These are phyloP conservation scores for Pangasius larnaudii DNA, from an alignment of 2,797 vertebrate species.

Conservation along the genomic window DNA sequence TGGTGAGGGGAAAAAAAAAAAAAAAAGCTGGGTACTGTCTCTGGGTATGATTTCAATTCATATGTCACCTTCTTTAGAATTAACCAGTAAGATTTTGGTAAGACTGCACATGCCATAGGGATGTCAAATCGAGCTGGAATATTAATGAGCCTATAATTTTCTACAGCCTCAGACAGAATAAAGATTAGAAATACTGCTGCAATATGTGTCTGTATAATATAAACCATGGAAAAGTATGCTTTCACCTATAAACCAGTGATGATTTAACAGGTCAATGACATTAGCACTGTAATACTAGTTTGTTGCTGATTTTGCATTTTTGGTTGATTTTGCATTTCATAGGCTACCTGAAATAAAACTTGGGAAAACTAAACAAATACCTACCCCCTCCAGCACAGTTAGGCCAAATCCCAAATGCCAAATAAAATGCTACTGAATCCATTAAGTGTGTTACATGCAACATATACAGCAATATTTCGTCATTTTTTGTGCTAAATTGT, in stretches of 20 bases:
- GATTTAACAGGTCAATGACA: background rate
- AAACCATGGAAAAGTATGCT: background rate
- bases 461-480: background rate
- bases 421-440: background rate
- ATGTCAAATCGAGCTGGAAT: background rate
- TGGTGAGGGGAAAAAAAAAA: conserved; percentile 15
- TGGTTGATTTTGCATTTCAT: background rate
- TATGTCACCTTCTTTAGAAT: conserved; percentile 15
- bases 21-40: conserved; percentile 23
- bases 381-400: background rate
- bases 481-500: background rate
- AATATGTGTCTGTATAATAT: background rate
- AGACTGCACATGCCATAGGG: background rate
- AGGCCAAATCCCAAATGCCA: background rate
- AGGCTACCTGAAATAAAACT: background rate
- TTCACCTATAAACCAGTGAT: background rate
- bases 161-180: background rate
- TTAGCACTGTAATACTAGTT: background rate
- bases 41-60: conserved; percentile 40
- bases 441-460: background rate
- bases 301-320: background rate
- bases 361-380: background rate
- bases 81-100: background rate
- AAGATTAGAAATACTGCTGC: background rate
- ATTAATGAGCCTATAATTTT: conserved; percentile 2